phyloP scores from a whole-genome alignment of 2,113 vertebrate species.

The Mobula birostris region DNA sequence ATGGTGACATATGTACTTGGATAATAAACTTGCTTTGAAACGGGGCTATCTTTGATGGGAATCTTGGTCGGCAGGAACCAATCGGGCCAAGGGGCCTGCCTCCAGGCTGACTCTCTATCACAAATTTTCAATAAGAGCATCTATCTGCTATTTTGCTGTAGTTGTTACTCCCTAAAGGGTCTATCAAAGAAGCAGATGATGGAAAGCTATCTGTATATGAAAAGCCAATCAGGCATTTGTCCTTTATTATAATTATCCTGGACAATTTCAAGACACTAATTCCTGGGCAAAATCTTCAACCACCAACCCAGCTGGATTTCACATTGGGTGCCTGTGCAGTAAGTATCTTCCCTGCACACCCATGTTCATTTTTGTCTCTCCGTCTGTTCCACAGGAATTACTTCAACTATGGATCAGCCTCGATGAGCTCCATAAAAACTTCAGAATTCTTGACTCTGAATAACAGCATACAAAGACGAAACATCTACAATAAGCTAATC shows the following conservation, averaged over 20 bases:
- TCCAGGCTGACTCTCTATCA: no score
- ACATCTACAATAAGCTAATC: background rate
- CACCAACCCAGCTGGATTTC: background rate
- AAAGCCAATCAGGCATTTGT: background rate
- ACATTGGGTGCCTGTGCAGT: background rate
- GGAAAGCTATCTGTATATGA: background rate
- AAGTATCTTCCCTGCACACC: background rate
- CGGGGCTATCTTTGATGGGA: no score
- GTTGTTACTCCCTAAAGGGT: background rate
- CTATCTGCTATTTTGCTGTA: background rate
- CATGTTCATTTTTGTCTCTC: background rate
- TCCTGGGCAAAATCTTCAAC: background rate
- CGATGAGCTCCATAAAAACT: no score
- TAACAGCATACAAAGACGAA: background rate
- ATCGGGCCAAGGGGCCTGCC: no score
- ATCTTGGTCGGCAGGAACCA: no score
- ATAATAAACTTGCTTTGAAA: no score
- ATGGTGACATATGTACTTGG: no score
- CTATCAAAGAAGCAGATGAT: background rate
- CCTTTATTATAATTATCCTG: background rate
- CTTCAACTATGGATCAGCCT: background rate
- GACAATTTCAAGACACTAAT: background rate
- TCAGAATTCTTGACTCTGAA: background rate
- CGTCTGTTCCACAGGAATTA: background rate
- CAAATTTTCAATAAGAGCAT: background rate